Conservation (phyloP, 2,888 invertebrate species). For the Tenthredo distinguenda region DNA sequence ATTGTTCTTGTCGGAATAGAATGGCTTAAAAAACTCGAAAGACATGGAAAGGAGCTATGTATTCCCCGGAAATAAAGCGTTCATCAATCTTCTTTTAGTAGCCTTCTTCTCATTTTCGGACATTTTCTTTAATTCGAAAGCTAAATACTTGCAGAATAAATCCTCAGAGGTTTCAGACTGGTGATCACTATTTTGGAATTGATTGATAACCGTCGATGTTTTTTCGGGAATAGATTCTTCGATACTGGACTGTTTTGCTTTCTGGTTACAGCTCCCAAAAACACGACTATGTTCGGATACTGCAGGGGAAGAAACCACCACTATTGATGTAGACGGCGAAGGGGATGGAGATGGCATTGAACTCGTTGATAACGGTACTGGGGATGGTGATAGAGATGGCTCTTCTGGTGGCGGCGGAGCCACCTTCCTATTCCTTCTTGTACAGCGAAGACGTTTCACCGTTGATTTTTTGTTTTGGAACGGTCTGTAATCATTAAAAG, state of each 20-base stretch:
- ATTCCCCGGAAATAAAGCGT: slow-evolving; percentile 8
- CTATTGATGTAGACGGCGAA: not conserved
- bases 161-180: slow-evolving; percentile 28
- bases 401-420: not conserved
- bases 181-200: not conserved
- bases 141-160: slow-evolving; percentile 21
- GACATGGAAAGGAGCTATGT: not conserved
- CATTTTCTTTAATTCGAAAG: slow-evolving; percentile 28
- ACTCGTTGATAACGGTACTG: not conserved
- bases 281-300: not conserved
- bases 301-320: not conserved
- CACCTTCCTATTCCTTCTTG: not conserved
- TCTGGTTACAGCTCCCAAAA: slow-evolving; percentile 10
- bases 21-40: not conserved
- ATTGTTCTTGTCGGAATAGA: not conserved
- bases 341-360: not conserved
- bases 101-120: slow-evolving; percentile 23
- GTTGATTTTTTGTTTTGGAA: not conserved
- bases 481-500: not conserved
- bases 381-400: not conserved
- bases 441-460: not conserved
- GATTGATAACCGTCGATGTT: not conserved
- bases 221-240: not conserved
- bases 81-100: slow-evolving; percentile 10
- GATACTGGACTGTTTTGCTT: not conserved